These are phyloP conservation scores for Nipponia nippon DNA, from an alignment of 2,113 vertebrate species.

Conservation along the genomic window DNA sequence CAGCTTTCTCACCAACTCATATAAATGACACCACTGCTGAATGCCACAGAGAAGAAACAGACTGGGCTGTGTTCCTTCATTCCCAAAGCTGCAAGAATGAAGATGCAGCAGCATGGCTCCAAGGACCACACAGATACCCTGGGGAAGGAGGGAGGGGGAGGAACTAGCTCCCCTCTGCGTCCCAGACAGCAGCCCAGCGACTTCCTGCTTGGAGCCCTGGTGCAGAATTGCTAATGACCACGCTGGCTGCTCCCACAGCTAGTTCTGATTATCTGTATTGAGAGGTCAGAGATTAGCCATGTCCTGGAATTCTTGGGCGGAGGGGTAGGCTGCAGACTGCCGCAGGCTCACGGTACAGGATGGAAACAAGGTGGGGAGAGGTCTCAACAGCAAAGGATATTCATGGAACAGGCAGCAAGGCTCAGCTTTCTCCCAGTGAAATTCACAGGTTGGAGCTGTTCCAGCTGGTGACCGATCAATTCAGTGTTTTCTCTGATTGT, in stretches of 20 bases:
- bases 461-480: conserved; percentile 31
- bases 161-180: not conserved
- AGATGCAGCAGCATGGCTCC: not conserved
- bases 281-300: not conserved
- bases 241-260: not conserved
- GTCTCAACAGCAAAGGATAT: not conserved
- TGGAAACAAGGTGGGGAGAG: not conserved
- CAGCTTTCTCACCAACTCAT: not conserved
- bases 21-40: not conserved
- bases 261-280: not conserved
- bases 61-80: not conserved
- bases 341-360: not conserved
- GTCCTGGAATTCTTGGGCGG: not conserved
- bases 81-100: not conserved
- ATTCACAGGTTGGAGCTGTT: not conserved
- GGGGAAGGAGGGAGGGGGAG: not conserved
- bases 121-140: conserved; percentile 7
- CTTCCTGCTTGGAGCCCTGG: conserved; percentile 36
- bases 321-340: not conserved
- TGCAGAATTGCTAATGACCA: conserved; percentile 48
- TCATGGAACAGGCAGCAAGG: not conserved
- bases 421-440: not conserved
- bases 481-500: conserved; percentile 25
- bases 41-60: not conserved
- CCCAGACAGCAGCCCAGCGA: conserved; percentile 17